Evolutionary conservation across 2,888 invertebrate genomes (phyloP).

Genomic region (Caenorhabditis auriculariae): DNA sequence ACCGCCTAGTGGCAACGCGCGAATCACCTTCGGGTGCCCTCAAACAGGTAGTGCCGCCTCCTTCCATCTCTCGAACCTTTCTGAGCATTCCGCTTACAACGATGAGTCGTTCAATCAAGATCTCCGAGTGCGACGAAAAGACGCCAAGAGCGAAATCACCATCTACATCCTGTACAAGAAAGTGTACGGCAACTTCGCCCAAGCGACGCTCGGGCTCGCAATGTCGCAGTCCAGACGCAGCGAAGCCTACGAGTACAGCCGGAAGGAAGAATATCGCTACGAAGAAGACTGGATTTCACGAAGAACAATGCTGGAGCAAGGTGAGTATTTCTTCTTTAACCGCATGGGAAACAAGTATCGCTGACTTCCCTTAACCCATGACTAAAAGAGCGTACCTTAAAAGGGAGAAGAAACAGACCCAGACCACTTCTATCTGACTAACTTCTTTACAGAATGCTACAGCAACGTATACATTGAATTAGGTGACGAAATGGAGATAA

Average conservation of each 20-base stretch:
- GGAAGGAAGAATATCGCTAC: not conserved
- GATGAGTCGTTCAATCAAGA: constrained; percentile 14
- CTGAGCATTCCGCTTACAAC: constrained; percentile 1
- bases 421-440: not conserved
- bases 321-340: too few relatives aligned
- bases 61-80: constrained; percentile 15
- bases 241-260: not conserved
- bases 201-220: constrained; percentile 23
- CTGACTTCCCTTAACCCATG: not conserved
- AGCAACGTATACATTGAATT: constrained; percentile 27
- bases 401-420: not conserved
- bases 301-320: too few relatives aligned
- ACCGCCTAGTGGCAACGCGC: constrained; percentile 12
- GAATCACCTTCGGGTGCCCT: not conserved
- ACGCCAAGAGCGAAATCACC: constrained; percentile 28
- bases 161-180: constrained; percentile 31
- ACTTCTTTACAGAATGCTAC: not conserved
- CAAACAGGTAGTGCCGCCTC: constrained; percentile 9
- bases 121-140: constrained; percentile 31
- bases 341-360: constrained; percentile 5
- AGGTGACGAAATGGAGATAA: constrained; percentile 30
- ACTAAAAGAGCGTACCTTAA: not conserved
- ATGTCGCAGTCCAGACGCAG: not conserved
- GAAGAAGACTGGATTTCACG: not conserved
- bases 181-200: constrained; percentile 32